phyloP scores from a whole-genome alignment of 2,113 vertebrate genomes.

The Ailurus styani region DNA sequence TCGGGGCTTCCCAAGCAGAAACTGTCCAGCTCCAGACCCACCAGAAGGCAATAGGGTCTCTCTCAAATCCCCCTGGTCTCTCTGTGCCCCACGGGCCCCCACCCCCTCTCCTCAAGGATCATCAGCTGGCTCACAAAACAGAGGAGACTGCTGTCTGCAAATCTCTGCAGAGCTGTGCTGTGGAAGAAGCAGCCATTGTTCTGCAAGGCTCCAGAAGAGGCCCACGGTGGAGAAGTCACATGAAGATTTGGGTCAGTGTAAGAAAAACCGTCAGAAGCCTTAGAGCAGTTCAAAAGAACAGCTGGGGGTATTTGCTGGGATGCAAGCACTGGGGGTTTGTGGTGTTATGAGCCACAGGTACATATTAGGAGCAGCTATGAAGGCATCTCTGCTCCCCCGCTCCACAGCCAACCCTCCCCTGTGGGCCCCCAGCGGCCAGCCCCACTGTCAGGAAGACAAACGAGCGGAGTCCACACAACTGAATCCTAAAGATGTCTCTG shows the following conservation, averaged over 20 bases:
- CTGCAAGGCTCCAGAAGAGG: not conserved
- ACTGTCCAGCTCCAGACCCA: not conserved
- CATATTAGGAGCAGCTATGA: not conserved
- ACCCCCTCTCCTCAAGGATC: not conserved
- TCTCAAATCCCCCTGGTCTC: not conserved
- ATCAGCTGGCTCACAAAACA: not conserved
- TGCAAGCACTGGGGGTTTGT: not conserved
- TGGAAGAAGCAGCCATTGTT: not conserved
- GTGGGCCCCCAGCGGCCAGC: not conserved
- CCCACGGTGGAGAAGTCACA: not conserved
- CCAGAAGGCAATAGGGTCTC: not conserved
- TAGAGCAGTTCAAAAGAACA: not conserved
- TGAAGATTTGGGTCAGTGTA: not conserved
- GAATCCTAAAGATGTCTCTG: not conserved
- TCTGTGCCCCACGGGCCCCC: accelerated
- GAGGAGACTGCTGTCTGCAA: not conserved
- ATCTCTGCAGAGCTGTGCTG: not conserved
- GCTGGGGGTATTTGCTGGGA: not conserved
- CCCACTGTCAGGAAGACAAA: not conserved
- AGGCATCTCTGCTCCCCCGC: not conserved
- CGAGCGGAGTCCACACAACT: not conserved
- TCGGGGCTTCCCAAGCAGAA: not conserved
- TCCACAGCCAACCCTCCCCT: not conserved
- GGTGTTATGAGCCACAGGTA: not conserved
- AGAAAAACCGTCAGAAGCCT: not conserved